These are phyloP conservation scores for Pogonomyrmex barbatus DNA, from an alignment of 1,140 invertebrate species.

Conservation along the genomic window DNA sequence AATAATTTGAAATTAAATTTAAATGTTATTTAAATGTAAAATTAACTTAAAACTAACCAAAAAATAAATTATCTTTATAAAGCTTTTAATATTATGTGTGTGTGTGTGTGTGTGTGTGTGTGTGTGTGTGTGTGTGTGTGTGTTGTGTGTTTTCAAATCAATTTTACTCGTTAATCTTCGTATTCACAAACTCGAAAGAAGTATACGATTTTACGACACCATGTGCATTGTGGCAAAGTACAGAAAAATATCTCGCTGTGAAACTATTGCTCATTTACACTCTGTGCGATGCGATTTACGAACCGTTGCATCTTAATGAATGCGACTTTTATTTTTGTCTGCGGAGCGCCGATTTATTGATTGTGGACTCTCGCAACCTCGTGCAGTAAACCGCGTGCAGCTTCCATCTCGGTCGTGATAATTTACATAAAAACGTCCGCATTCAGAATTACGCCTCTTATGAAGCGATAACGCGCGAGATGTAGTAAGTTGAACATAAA, in stretches of 20 bases:
- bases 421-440: constrained; percentile 19
- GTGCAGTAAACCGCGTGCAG: not conserved
- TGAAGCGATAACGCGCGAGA: constrained; percentile 5
- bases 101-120: no score
- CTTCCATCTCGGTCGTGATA: not conserved
- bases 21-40: not conserved
- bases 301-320: constrained; percentile 32
- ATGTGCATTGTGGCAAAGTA: not conserved
- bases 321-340: constrained; percentile 14
- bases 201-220: not conserved
- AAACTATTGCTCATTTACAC: not conserved
- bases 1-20: not conserved
- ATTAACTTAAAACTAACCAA: not conserved
- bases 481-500: constrained; percentile 31
- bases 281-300: not conserved
- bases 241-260: not conserved
- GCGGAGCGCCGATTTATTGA: not conserved
- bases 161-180: not conserved
- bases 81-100: not conserved
- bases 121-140: no score
- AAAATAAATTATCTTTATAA: not conserved
- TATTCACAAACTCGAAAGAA: constrained; percentile 11
- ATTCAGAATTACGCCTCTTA: not conserved
- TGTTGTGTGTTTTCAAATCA: not conserved
- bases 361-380: not conserved